A percentile compares a stretch with the other conserved stretches of the same genome.
phyloP scores from a whole-genome alignment of 2,113 vertebrate species.

The Etheostoma cragini region DNA sequence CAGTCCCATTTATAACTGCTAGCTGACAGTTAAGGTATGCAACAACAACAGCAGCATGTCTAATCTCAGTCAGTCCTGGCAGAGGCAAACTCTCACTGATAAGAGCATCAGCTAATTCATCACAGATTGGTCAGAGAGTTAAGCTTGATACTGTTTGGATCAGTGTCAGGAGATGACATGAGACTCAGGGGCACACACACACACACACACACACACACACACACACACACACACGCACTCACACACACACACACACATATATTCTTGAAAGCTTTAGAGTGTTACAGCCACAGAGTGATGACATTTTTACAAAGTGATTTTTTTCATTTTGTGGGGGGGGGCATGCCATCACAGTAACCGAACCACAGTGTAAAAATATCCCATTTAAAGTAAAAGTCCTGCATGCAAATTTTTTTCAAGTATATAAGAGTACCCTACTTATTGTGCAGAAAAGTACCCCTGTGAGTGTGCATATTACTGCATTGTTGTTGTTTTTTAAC shows the following conservation, averaged over 20 bases:
- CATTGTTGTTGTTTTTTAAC: no score
- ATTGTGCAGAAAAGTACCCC: no score
- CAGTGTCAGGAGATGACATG: constrained; percentile 9
- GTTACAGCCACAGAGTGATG: not conserved
- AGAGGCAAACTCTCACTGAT: not conserved
- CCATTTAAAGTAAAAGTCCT: not conserved
- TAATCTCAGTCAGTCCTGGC: not conserved
- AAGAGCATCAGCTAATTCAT: constrained; percentile 17
- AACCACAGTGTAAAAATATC: not conserved
- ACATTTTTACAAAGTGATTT: not conserved
- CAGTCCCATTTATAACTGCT: not conserved
- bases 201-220: not conserved
- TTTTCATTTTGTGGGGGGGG: not conserved
- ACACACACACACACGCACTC: not conserved
- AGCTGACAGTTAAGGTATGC: not conserved
- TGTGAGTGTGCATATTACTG: no score
- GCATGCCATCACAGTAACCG: not conserved
- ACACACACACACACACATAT: not conserved
- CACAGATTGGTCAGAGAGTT: not conserved
- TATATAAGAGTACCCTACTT: no score
- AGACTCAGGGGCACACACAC: not conserved
- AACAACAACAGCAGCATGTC: constrained; percentile 7
- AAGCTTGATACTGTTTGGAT: constrained; percentile 6
- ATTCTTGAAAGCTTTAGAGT: not conserved
- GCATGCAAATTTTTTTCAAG: no score